Evolutionary conservation across 1,140 invertebrate genomes (phyloP), one percentile per base, ranked within the genome.

Genomic region (Drosophila miranda): DNA sequence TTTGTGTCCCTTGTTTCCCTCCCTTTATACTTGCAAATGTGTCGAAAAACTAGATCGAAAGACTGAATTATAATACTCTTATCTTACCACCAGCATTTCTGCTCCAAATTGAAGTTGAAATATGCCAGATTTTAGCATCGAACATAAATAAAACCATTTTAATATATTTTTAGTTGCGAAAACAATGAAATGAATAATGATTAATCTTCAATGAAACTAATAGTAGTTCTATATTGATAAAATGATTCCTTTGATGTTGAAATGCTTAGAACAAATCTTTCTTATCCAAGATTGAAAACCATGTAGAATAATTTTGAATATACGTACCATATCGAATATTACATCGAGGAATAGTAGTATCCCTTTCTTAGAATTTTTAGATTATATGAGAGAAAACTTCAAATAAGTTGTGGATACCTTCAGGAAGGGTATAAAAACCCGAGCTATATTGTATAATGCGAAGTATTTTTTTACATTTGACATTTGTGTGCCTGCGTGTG

Each of bases 401-500:
- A 6, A 9, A 5, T 34, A 55, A 9, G 61, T 48, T 55, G 26
- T 30, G 30, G 42, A 42, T 56, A 42, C 51, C 44, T 44, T 13
- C 28, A 8, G 50, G 34, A 34, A 68, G 66, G 26, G 66, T 69
- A 69, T 68, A 56, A 56, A 56, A 68, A 55, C 34, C 23, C 30
- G 19, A 28, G 34, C 53, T 75, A 75, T 78, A 78, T 58, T 61
- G 26, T 61, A 81, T 68, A 81, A 86, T 78, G 61, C 64, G 51
- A 60, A 45, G 63, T 62, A 55, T 62, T 83, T 76, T 82, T 76
- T 87, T 56, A 69, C 78, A 71, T 87, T 87, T 87, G 82, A 78
- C 81, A 86, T 78, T 87, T 52, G 74, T 23, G 60, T 72, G 41
- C 66, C 53, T 68, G 73, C 64, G 56, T 75, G 77, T 80, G 66